Percentiles rank a stretch among this genome's conserved stretches.
Conservation (phyloP, 2,888 invertebrate species). For the Eupithecia tripunctaria region DNA sequence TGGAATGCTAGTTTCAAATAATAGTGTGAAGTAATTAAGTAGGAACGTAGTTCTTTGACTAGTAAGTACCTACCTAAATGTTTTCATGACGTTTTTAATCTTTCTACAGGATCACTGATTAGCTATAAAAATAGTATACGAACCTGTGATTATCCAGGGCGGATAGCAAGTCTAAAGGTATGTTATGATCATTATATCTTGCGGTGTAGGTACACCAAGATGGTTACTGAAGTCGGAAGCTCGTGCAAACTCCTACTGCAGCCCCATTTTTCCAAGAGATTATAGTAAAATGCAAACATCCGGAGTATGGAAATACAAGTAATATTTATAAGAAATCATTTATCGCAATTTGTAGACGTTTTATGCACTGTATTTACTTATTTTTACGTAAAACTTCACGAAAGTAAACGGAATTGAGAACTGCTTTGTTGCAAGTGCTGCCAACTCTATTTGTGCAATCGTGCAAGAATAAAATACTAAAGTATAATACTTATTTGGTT, state of each 20-base stretch:
- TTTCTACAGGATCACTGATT: neutral
- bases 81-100: neutral
- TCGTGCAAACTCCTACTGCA: neutral
- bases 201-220: neutral
- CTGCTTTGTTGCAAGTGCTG: conserved; percentile 2
- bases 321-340: neutral
- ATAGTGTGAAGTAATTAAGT: neutral
- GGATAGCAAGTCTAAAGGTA: neutral
- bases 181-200: neutral
- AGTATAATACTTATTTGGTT: no score
- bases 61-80: neutral
- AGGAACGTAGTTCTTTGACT: neutral
- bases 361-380: neutral
- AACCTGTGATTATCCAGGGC: neutral
- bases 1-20: neutral
- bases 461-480: neutral
- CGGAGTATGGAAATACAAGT: neutral
- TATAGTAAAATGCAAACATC: neutral
- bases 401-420: neutral
- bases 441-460: neutral
- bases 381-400: neutral
- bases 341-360: neutral
- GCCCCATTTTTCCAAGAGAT: neutral
- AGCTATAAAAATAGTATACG: neutral
- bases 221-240: neutral